Evolutionary conservation across 2,888 invertebrate species (phyloP).

Genomic region (Emmelina monodactyla): DNA sequence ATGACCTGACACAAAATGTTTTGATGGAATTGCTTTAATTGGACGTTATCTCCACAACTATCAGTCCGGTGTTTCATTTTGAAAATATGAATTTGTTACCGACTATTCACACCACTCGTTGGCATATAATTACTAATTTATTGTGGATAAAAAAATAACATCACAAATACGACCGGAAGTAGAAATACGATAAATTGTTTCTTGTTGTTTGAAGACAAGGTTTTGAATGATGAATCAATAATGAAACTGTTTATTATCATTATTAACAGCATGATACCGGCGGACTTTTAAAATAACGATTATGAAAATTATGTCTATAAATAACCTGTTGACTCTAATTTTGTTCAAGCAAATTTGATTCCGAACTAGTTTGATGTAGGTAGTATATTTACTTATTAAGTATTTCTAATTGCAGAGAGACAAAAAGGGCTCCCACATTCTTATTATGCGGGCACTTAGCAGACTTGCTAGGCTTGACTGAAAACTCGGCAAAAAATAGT

Average conservation of each 20-base stretch:
- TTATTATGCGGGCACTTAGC: background rate
- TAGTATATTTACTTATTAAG: background rate
- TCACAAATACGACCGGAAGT: conserved; percentile 36
- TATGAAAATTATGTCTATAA: no score
- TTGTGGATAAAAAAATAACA: conserved; percentile 29
- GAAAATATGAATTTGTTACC: conserved; percentile 53
- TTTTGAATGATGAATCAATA: background rate
- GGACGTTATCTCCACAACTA: conserved; percentile 50
- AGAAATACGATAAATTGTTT: conserved; percentile 28
- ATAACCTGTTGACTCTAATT: background rate
- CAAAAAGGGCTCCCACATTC: background rate
- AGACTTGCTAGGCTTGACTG: background rate
- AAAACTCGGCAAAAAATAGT: background rate
- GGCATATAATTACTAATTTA: conserved; percentile 34
- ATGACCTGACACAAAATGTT: conserved; percentile 65
- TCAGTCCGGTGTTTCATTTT: conserved; percentile 45
- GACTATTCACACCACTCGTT: conserved; percentile 44
- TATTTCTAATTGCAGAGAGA: background rate
- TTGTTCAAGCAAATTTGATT: background rate
- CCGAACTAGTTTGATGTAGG: background rate
- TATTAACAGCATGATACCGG: background rate
- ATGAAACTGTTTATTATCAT: conserved; percentile 3
- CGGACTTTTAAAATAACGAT: no score
- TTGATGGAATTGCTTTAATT: conserved; percentile 66
- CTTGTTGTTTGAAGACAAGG: conserved; percentile 17